Evolutionary conservation across 2,888 invertebrate genomes (phyloP).

Genomic region (Cheilosia soror): DNA sequence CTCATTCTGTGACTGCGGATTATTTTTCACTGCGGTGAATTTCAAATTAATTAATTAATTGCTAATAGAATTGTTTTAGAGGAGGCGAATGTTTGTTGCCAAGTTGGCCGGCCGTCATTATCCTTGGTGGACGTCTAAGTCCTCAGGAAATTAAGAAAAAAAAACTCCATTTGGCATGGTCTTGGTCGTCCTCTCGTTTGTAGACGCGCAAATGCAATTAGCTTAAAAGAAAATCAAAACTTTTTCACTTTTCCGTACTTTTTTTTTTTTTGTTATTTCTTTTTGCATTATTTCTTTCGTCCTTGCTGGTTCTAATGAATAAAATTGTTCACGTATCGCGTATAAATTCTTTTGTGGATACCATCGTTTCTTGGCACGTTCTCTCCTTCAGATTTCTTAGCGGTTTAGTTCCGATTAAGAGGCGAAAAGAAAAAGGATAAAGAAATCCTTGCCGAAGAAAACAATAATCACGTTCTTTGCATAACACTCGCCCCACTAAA

Average conservation of each 20-base stretch:
- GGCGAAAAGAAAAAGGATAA: slow-evolving; percentile 26
- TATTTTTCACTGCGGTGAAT: slow-evolving; percentile 69
- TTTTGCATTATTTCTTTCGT: background rate
- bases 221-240: slow-evolving; percentile 73
- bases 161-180: slow-evolving; percentile 31
- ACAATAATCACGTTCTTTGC: slow-evolving; percentile 73
- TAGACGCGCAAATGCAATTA: slow-evolving; percentile 62
- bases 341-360: slow-evolving; percentile 61
- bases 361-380: slow-evolving; percentile 64
- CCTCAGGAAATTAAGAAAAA: slow-evolving; percentile 31
- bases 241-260: slow-evolving; percentile 48
- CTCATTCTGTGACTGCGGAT: slow-evolving; percentile 21
- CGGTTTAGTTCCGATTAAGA: slow-evolving; percentile 62
- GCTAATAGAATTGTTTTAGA: slow-evolving; percentile 70
- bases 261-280: background rate
- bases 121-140: slow-evolving; percentile 31
- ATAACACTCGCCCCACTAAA: slow-evolving; percentile 36
- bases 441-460: slow-evolving; percentile 53
- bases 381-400: slow-evolving; percentile 59
- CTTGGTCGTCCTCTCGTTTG: background rate
- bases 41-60: slow-evolving; percentile 72
- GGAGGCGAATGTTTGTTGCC: slow-evolving; percentile 37
- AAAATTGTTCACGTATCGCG: slow-evolving; percentile 71
- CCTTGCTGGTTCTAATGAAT: slow-evolving; percentile 55
- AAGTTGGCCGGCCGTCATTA: slow-evolving; percentile 34